These are phyloP conservation scores for Centropyge bicolor DNA, from an alignment of 2,797 vertebrate genomes.

Conservation along the genomic window DNA sequence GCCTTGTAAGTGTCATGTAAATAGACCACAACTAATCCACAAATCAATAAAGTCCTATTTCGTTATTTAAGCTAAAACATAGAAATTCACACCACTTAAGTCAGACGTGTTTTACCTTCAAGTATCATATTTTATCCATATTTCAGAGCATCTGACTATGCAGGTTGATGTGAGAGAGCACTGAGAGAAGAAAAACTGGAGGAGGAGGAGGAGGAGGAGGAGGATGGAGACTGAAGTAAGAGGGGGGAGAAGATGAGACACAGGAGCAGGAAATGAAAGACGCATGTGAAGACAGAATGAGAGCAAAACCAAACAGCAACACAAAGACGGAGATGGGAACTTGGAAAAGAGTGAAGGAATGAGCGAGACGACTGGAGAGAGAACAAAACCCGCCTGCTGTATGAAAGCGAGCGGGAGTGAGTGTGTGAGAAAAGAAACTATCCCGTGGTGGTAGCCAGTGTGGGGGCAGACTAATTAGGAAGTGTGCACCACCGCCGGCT, in stretches of 20 bases:
- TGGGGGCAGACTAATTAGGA: slow-evolving; percentile 78
- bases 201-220: slow-evolving; percentile 21
- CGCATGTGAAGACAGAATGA: slow-evolving; percentile 58
- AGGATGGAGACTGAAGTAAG: neutral
- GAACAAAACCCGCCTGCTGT: slow-evolving; percentile 52
- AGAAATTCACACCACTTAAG: slow-evolving; percentile 32
- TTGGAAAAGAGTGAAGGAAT: slow-evolving; percentile 32
- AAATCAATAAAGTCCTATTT: slow-evolving; percentile 35
- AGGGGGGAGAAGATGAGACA: slow-evolving; percentile 39
- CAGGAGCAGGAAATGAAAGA: slow-evolving; percentile 58
- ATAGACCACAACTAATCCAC: slow-evolving; percentile 38
- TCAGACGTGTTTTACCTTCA: slow-evolving; percentile 11
- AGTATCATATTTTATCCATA: slow-evolving; percentile 42
- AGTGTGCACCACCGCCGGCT: slow-evolving; percentile 53
- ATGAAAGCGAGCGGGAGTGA: slow-evolving; percentile 34
- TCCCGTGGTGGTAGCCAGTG: slow-evolving; percentile 62
- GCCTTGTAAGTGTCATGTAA: slow-evolving; percentile 9
- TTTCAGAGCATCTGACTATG: slow-evolving; percentile 49
- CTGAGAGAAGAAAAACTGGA: slow-evolving; percentile 8
- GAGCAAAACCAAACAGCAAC: slow-evolving; percentile 53
- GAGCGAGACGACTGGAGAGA: slow-evolving; percentile 40
- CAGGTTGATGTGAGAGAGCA: slow-evolving; percentile 37
- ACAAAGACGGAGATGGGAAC: slow-evolving; percentile 30
- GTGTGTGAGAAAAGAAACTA: slow-evolving; percentile 53
- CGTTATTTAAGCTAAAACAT: slow-evolving; percentile 17